phyloP scores from a whole-genome alignment of 2,113 vertebrate genomes.

The Sylvilagus bachmani region DNA sequence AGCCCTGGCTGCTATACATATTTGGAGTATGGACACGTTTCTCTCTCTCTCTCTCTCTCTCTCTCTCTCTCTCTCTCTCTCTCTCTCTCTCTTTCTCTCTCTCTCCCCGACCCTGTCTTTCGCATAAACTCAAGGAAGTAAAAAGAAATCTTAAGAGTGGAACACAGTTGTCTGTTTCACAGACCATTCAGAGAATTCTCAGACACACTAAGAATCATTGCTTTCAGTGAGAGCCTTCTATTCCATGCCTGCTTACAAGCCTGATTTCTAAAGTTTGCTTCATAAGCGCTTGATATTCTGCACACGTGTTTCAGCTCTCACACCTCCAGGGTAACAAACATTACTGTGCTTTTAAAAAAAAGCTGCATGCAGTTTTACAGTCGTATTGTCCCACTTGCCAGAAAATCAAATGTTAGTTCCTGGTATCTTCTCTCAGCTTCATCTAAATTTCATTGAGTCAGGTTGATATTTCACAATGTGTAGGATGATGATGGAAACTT shows the following conservation, averaged over 20 bases:
- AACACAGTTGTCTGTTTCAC: fast-evolving
- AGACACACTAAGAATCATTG: neutral
- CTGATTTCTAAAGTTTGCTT: slow-evolving; percentile 41
- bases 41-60: no score
- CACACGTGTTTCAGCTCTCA: neutral
- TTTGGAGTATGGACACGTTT: no score
- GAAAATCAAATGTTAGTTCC: slow-evolving; percentile 25
- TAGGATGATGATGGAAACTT: slow-evolving; percentile 53
- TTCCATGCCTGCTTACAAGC: neutral
- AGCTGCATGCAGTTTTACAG: neutral
- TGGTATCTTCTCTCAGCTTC: slow-evolving; percentile 43
- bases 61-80: no score
- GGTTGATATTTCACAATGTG: slow-evolving; percentile 60
- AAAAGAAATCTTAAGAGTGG: slow-evolving; percentile 5
- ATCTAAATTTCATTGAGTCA: slow-evolving; percentile 65
- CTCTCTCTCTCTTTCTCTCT: no score
- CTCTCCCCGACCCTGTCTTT: no score
- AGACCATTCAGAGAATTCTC: neutral
- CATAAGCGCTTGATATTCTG: neutral
- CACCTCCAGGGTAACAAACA: slow-evolving; percentile 17
- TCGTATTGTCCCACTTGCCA: neutral
- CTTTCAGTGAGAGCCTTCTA: neutral
- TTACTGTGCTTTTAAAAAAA: neutral
- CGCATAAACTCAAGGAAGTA: no score
- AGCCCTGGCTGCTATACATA: no score